A percentile compares a stretch with the other conserved stretches of the same genome.
phyloP scores from a whole-genome alignment of 2,113 vertebrate genomes.

The Connochaetes taurinus region DNA sequence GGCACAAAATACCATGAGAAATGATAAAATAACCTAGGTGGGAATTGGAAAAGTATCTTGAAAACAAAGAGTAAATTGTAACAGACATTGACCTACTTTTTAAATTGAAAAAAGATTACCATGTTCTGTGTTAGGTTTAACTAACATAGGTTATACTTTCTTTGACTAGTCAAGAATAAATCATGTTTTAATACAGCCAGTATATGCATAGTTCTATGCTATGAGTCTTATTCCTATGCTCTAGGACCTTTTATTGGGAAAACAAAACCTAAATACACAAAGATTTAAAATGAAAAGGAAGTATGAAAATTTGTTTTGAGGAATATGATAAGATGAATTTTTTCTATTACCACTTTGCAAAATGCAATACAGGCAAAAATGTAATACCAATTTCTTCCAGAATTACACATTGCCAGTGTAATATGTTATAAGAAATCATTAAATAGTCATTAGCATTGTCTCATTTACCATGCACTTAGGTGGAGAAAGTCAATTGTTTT shows the following conservation, averaged over 20 bases:
- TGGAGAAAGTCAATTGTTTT: conserved; percentile 25
- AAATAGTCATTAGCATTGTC: conserved; percentile 43
- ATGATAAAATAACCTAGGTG: not conserved
- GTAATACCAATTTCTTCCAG: conserved; percentile 12
- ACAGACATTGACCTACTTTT: not conserved
- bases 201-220: not conserved
- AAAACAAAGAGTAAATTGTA: not conserved
- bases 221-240: not conserved
- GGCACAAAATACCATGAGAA: not conserved
- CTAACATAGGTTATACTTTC: not conserved
- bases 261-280: not conserved
- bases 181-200: not conserved
- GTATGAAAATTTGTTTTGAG: not conserved
- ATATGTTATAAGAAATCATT: conserved; percentile 39
- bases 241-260: not conserved
- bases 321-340: not conserved
- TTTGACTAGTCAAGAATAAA: not conserved
- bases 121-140: not conserved
- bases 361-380: conserved; percentile 3
- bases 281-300: not conserved
- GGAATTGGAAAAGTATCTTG: not conserved
- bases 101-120: not conserved
- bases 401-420: not conserved
- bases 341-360: not conserved
- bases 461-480: conserved; percentile 28